Base-by-base conservation (phyloP, 2,888 invertebrate species). In the Blera fallax region DNA sequence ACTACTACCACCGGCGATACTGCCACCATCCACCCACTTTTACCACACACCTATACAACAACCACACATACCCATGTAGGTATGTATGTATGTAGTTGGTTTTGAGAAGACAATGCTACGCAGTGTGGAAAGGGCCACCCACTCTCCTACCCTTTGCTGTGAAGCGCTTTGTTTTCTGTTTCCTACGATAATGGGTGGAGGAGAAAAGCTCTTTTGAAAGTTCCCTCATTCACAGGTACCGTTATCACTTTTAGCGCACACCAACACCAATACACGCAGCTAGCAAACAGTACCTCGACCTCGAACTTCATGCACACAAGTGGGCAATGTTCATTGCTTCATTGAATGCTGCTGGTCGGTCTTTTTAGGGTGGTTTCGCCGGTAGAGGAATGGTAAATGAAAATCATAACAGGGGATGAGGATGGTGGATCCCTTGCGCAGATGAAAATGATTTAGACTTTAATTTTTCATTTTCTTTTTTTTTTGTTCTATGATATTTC, bases 221-320 rank as follows among this genome's bases (percentile, higher is more conserved):
- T 65, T 72, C 37, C 48, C 58, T 48, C 84, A 84, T 84, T 84
- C 79, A 84, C 80, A 56, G 69, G 58, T 43, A 64, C 48, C 50
- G 77, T 34, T 74, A 56, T 65, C 32, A 60, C 52, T 62, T 69
- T 70, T 79, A 64, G 54, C 65, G 70, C 56, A 84, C 56, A 84
- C 79, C 67, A 78, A 69, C 37, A 84, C 74, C 6, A 16, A 6
- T 45, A n/a, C 56, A 58, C 32, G 1, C 43, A 37, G 11, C 3
- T 8, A 8, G 18, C 37, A 18, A 48, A 37, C 60, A 70, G 76
- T 77, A 58, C 76, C 72, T 85, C 85, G 85, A 81, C 85, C 85
- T 85, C 80, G 85, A 85, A 85, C 85, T 85, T 85, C 85, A 81
- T 85, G 85, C 85, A 85, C 72, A 85, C 81, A 85, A 85, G 81